Base-by-base conservation (phyloP, 2,797 vertebrate genomes). In the Acomys russatus region DNA sequence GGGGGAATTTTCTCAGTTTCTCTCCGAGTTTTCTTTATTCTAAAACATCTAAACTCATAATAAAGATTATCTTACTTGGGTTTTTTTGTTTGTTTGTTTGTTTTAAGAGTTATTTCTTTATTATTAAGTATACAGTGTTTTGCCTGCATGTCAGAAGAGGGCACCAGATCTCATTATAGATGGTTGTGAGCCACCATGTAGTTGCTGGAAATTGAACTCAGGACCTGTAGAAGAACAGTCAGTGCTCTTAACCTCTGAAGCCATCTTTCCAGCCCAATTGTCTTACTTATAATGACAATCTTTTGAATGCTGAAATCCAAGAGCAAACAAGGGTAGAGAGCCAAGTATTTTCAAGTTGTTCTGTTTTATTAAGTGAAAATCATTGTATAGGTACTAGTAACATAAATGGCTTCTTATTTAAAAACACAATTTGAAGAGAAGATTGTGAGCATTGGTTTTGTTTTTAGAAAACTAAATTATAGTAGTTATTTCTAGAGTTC, bases 281-380 rank as follows among this genome's bases (percentile, higher is more conserved):
- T 15, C 63, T 80, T 70, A 93, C 25, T 71, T 74, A 11, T 23
- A 56, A 49, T 22, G 54, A 20, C n/a, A 80, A 35, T 28, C 51
- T 28, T 71, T 71, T 86, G 84, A 92, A 28, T 9, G 76, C 9
- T 88, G 20, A 91, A 95, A 86, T 54, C 86, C n/a, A 83, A 90
- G 64, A 92, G 89, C 76, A 91, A 38, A 33, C 49, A 87, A 96
- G 15, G 17, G 73, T n/a, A 68, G 1, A 15, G 38, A 63, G 84
- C 80, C 63, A 85, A 95, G 5, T 12, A 38, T 35, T 80, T 51
- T 59, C 17, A 38, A 77, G 18, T 33, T 87, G 33, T 61, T 64
- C 18, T 71, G 28, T 25, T 73, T 85, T 73, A 83, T 64, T 68
- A 68, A 78, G 80, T 49, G 25, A 79, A 90, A 96, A 38, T 4